Percentiles rank a stretch among this genome's conserved stretches.
These are phyloP conservation scores for Onthophagus sagittarius DNA, from an alignment of 2,888 invertebrate genomes.

Conservation along the genomic window DNA sequence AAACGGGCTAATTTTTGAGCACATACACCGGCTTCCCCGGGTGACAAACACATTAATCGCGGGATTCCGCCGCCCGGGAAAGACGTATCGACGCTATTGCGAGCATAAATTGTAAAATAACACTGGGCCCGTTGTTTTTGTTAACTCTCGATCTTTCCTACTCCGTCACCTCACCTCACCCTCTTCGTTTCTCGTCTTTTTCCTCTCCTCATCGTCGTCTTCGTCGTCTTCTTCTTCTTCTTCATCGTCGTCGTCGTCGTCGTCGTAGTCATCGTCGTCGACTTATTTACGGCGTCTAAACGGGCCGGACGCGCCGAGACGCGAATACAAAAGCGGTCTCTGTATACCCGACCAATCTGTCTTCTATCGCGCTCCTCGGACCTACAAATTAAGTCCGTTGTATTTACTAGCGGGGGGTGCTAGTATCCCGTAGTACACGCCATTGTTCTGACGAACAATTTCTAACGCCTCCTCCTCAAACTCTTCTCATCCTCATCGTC, in stretches of 20 bases:
- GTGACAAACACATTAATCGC: neutral
- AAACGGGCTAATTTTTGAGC: slow-evolving; percentile 7
- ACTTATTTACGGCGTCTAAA: neutral
- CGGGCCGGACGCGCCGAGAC: neutral
- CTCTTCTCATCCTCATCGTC: neutral
- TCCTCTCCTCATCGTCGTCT: neutral
- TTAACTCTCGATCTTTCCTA: neutral
- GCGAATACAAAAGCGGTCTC: neutral
- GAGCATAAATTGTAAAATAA: neutral
- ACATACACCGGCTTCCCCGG: neutral
- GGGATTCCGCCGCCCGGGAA: neutral
- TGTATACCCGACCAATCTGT: neutral
- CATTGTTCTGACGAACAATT: neutral
- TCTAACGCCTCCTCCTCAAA: neutral
- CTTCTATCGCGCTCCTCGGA: neutral
- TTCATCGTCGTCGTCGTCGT: too few relatives aligned
- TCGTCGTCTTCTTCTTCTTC: too few relatives aligned
- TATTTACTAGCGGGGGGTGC: neutral
- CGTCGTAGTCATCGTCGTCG: too few relatives aligned
- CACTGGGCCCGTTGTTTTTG: neutral
- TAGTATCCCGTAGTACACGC: neutral
- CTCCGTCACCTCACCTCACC: neutral
- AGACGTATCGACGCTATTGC: neutral
- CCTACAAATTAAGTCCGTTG: neutral
- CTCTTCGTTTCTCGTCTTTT: neutral